These are phyloP conservation scores for Columba livia DNA, from an alignment of 2,113 vertebrate genomes.

Conservation along the genomic window DNA sequence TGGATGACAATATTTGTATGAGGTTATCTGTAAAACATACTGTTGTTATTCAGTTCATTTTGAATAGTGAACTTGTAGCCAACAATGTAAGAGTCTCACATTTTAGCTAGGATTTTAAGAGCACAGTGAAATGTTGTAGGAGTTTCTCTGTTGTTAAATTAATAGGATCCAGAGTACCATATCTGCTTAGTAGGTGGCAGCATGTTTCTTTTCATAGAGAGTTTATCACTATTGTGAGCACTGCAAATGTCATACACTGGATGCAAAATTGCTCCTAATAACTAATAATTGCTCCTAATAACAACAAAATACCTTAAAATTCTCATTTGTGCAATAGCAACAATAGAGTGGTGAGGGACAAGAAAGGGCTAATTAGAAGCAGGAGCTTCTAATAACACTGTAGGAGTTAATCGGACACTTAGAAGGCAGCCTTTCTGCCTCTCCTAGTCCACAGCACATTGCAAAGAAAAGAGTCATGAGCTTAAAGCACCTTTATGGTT, in stretches of 20 bases:
- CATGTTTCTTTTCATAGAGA: constrained; percentile 54
- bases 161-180: constrained; percentile 51
- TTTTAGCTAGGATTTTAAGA: constrained; percentile 70
- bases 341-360: not conserved
- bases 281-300: constrained; percentile 31
- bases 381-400: not conserved
- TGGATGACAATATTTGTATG: constrained; percentile 63
- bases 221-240: constrained; percentile 37
- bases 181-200: constrained; percentile 45
- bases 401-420: not conserved
- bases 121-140: constrained; percentile 65
- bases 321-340: not conserved
- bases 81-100: constrained; percentile 53
- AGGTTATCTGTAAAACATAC: constrained; percentile 60
- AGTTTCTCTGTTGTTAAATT: constrained; percentile 68
- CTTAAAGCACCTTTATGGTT: not conserved
- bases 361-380: not conserved
- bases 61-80: constrained; percentile 71
- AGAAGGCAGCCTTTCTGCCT: not conserved
- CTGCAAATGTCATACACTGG: constrained; percentile 9
- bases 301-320: constrained; percentile 13
- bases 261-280: constrained; percentile 45
- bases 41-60: constrained; percentile 69
- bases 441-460: not conserved
- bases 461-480: constrained; percentile 12